A percentile compares a stretch with the other conserved stretches of the same genome.
Conservation (phyloP, 2,113 vertebrate species). For the Ahaetulla prasina region DNA sequence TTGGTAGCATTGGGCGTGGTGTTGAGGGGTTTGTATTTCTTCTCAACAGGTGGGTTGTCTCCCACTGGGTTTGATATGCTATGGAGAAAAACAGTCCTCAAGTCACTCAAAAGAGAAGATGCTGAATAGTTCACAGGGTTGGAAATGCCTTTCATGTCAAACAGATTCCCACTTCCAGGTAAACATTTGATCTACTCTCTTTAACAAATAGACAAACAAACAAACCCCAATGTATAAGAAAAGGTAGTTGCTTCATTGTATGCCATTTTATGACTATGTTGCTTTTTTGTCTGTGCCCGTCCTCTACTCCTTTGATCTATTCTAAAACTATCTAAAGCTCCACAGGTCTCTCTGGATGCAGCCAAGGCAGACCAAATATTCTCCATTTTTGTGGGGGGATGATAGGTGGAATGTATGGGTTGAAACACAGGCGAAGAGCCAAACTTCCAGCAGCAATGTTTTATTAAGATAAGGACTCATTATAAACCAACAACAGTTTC, state of each 20-base stretch:
- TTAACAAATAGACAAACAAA: not conserved
- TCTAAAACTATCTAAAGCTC: not conserved
- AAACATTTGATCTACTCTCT: not conserved
- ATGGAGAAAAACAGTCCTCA: not conserved
- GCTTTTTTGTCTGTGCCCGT: not conserved
- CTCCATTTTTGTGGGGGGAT: not conserved
- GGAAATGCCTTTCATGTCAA: not conserved
- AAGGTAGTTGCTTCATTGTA: not conserved
- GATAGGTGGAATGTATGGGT: no score
- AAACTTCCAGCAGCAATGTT: no score
- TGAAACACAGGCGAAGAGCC: no score
- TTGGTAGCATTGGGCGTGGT: constrained; percentile 85
- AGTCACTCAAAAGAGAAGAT: not conserved
- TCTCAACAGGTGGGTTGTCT: constrained; percentile 79
- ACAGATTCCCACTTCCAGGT: not conserved
- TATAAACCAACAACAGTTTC: no score
- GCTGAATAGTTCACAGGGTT: not conserved
- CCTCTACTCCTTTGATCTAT: not conserved
- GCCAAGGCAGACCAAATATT: not conserved
- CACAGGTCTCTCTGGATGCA: not conserved
- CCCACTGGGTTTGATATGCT: constrained; percentile 49
- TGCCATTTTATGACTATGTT: not conserved
- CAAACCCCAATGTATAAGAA: not conserved
- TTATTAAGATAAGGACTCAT: no score
- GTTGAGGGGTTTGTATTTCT: constrained; percentile 95